Base-by-base conservation (phyloP, 2,113 vertebrate genomes). In the Antechinus flavipes region DNA sequence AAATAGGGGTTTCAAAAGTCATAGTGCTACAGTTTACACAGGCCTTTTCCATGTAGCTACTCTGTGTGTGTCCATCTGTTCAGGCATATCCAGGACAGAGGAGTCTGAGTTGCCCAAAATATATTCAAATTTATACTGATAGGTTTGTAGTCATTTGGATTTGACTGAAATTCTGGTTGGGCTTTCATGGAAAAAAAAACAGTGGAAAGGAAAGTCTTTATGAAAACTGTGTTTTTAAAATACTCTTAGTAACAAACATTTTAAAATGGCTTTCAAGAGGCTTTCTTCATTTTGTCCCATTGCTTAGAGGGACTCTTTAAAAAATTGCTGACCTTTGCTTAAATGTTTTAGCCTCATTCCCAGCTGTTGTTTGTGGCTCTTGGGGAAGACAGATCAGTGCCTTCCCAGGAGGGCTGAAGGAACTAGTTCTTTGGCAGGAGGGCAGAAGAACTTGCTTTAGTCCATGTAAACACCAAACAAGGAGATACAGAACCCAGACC, bases 301-400 rank as follows among this genome's bases (percentile, higher is more conserved):
- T 84, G 68, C 68, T 42, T 23, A 84, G 42, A 84, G 68, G n/a
- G 68, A 84, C 68, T 19, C 68, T 84, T 42, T 42, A 84, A 76
- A 76, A 84, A 42, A 84, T 23, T 42, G 68, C 68, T 84, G 68
- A 84, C 68, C n/a, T 84, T 84, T 23, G 35, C n/a, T 42, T 84
- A 42, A 42, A 84, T 42, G 68, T 42, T 84, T n/a, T 23, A 22
- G 10, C n/a, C 68, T 42, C 68, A 84, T 84, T 84, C 68, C 68
- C 68, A 84, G 68, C 68, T 84, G 68, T 84, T 84, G 68, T 84
- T 84, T 84, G 68, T 84, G n/a, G 68, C 68, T 84, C 68, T 84
- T 84, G 16, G 68, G 19, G 68, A 76, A 84, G 68, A 42, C n/a
- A 42, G 35, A 84, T 84, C 68, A 42, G 68, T 84, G n/a, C 68